Evolutionary conservation across 2,888 invertebrate species (phyloP), one percentile per base, ranked within the genome.

Genomic region (Nomada fucata): DNA sequence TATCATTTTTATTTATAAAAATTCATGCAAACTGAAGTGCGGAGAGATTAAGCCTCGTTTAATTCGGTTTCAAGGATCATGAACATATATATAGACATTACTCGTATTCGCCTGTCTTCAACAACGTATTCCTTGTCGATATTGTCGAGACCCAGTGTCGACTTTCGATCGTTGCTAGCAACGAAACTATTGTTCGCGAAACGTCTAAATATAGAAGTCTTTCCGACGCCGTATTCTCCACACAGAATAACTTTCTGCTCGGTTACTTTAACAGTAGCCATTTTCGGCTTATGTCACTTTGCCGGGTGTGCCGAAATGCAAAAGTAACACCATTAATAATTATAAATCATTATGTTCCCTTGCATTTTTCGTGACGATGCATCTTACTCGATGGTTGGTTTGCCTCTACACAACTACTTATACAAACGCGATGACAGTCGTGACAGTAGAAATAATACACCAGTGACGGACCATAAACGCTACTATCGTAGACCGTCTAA

Each of bases 211-310:
- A 98, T 94, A 29, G 98, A 98, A 93, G 97, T 98, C 94, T 99
- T 99, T 53, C 99, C 98, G 29, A 98, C 98, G 76, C 98, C 98
- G 94, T 97, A 99, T 95, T 99, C 98, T 57, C 99, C 98, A 94
- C 98, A 98, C 79, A 99, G 95, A 91, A 99, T 98, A 53, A 99
- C 97, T 96, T 98, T 98, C 90, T 97, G 96, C 90, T 97, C 97
- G 36, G 98, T 97, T 89, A 97, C 96, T 94, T 96, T 97, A 75
- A 97, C 96, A 90, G 96, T 96, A 92, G 97, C 97, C 98, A 97
- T 97, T 53, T 85, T 83, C 55, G 64, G 67, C 65, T 69, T 78
- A 70, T 77, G 67, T 81, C 61, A 70, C 77, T 76, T 76, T 55
- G 52, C 76, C 76, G 78, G 65, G 67, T 9, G 55, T 52, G 65